Evolutionary conservation across 2,113 vertebrate species (phyloP).

Genomic region (Reinhardtius hippoglossoides): DNA sequence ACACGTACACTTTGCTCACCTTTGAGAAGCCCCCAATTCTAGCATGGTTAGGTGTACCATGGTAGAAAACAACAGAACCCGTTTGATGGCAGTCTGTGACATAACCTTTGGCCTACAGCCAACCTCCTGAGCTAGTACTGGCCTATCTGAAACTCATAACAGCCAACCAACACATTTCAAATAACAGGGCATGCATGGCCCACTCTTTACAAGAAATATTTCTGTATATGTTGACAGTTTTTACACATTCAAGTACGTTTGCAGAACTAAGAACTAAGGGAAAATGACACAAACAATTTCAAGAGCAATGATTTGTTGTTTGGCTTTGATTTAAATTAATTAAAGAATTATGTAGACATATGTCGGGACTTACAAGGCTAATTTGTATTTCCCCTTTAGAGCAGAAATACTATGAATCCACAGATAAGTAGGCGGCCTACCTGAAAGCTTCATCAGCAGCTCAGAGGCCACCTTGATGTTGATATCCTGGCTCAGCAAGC

Average conservation of each 20-base stretch:
- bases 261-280: not conserved
- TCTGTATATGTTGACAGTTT: not conserved
- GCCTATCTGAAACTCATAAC: constrained; percentile 36
- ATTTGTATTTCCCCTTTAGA: constrained; percentile 9
- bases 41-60: constrained; percentile 20
- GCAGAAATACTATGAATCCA: not conserved
- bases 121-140: constrained; percentile 23
- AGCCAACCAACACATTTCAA: constrained; percentile 11
- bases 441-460: constrained; percentile 98
- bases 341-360: not conserved
- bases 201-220: not conserved
- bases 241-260: not conserved
- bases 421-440: constrained; percentile 73
- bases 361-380: not conserved
- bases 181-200: constrained; percentile 7
- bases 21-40: constrained; percentile 44
- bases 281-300: not conserved
- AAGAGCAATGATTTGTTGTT: not conserved
- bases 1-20: constrained; percentile 36
- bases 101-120: constrained; percentile 37
- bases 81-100: constrained; percentile 1
- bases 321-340: not conserved
- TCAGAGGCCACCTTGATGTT: constrained; percentile 96
- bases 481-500: constrained; percentile 90
- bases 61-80: constrained; percentile 30